Evolutionary conservation across 2,113 vertebrate genomes (phyloP).

Genomic region (Macaca mulatta): DNA sequence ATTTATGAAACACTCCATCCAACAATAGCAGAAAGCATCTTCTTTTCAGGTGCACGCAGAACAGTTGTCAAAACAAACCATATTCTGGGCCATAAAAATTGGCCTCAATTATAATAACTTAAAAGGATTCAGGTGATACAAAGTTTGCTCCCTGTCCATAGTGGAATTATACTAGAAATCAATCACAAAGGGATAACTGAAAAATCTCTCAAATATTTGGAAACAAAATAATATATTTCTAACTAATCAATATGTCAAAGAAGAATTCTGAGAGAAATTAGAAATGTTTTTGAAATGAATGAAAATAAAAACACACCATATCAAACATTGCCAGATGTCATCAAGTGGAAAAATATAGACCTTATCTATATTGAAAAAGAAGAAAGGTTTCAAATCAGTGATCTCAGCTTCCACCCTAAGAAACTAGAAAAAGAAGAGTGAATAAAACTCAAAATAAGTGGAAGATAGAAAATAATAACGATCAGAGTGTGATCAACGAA

Average conservation of each 20-base stretch:
- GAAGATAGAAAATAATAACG: not conserved
- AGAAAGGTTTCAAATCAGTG: not conserved
- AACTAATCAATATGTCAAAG: not conserved
- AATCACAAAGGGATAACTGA: not conserved
- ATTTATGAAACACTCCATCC: not conserved
- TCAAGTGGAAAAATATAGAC: not conserved
- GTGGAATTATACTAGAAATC: not conserved
- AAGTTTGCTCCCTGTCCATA: not conserved
- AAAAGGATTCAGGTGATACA: not conserved
- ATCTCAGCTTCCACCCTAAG: not conserved
- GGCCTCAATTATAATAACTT: not conserved
- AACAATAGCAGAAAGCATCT: not conserved
- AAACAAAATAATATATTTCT: slow-evolving; percentile 24
- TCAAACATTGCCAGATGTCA: not conserved
- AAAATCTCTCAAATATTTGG: not conserved
- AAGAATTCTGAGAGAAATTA: not conserved
- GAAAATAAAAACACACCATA: not conserved
- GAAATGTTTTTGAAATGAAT: not conserved
- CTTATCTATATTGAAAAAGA: not conserved
- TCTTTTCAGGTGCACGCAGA: not conserved
- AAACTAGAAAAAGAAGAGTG: not conserved
- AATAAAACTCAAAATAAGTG: not conserved
- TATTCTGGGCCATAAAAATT: not conserved
- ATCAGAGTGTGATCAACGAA: not conserved
- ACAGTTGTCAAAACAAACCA: not conserved